These are phyloP conservation scores for Julus scandinavius DNA, from an alignment of 2,888 invertebrate genomes.

Conservation along the genomic window DNA sequence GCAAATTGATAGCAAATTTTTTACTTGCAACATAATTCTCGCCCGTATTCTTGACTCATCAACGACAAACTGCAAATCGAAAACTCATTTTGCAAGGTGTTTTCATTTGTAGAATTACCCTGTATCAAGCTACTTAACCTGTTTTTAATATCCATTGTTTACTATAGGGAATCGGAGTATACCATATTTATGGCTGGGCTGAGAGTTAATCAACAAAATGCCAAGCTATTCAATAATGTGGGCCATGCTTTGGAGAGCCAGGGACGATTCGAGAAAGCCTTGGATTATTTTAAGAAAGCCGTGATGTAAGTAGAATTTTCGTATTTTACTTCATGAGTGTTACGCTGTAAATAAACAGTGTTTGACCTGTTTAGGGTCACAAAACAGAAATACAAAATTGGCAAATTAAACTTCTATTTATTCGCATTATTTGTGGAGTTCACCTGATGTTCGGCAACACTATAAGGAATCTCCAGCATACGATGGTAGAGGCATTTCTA, in stretches of 20 bases:
- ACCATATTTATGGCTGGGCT: constrained; percentile 93
- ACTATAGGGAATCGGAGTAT: constrained; percentile 79
- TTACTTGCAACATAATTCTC: too few species aligned
- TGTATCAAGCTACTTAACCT: background rate
- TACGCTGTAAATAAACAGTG: background rate
- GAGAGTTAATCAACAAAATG: constrained; percentile 84
- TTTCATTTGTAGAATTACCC: background rate
- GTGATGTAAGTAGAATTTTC: constrained; percentile 70
- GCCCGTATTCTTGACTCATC: too few species aligned
- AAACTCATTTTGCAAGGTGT: background rate
- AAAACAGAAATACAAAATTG: background rate
- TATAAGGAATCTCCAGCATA: background rate
- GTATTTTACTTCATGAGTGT: background rate
- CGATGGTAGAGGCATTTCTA: background rate
- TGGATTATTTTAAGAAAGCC: constrained; percentile 91
- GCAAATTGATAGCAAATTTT: too few species aligned
- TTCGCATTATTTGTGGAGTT: background rate
- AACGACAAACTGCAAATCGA: background rate
- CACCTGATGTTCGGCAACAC: background rate
- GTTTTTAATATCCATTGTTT: constrained; percentile 34
- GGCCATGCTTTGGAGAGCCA: constrained; percentile 92
- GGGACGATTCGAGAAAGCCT: constrained; percentile 77
- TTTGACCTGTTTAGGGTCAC: background rate
- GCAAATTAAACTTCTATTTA: background rate
- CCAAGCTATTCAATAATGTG: constrained; percentile 96